These are phyloP conservation scores for Hoplodrina blanda DNA, from an alignment of 2,888 invertebrate species.

Conservation along the genomic window DNA sequence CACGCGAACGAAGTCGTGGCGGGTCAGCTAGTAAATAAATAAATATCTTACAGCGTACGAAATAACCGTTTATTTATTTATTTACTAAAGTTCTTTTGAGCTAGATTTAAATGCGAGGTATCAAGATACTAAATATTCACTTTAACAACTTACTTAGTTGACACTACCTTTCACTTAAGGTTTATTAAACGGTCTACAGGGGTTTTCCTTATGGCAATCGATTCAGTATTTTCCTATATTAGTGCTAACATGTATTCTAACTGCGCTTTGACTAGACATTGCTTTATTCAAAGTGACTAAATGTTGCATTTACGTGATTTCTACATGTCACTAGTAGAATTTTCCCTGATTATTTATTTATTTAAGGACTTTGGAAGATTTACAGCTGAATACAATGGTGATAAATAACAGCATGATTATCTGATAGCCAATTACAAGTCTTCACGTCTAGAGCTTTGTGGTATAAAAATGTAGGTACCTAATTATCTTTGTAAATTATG, in stretches of 20 bases:
- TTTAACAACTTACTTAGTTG: background rate
- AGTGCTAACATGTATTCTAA: conserved; percentile 8
- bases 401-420: too few species aligned
- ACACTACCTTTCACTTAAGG: background rate
- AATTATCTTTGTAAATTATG: too few species aligned
- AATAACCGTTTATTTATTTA: too few species aligned
- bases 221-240: conserved; percentile 18
- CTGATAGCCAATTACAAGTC: too few species aligned
- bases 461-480: too few species aligned
- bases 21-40: too few species aligned
- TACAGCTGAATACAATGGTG: too few species aligned
- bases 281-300: conserved; percentile 2
- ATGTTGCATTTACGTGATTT: background rate
- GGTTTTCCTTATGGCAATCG: background rate
- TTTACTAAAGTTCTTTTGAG: too few species aligned
- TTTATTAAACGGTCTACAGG: background rate
- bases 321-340: background rate
- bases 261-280: background rate
- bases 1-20: too few species aligned
- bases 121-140: background rate
- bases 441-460: too few species aligned
- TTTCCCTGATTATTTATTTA: background rate
- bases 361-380: too few species aligned
- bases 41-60: too few species aligned
- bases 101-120: background rate